These are phyloP conservation scores for Pollicipes pollicipes DNA, from an alignment of 1,140 invertebrate genomes.

Conservation along the genomic window DNA sequence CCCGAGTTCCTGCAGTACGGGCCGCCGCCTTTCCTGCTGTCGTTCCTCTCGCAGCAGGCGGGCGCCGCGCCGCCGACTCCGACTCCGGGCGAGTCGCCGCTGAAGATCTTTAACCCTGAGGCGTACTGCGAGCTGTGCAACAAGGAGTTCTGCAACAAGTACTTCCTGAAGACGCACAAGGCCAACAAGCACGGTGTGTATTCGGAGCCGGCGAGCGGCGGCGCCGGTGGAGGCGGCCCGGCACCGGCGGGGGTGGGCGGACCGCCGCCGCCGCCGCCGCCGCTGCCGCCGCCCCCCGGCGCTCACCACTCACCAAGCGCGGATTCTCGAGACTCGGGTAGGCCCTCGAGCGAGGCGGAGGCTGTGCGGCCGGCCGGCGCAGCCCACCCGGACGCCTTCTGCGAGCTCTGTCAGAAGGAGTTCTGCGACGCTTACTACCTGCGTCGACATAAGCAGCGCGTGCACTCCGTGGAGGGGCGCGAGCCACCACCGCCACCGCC, in stretches of 20 bases:
- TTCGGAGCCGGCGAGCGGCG: background rate
- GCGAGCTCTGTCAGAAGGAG: slow-evolving; percentile 85
- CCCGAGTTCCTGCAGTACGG: slow-evolving; percentile 18
- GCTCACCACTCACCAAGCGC: background rate
- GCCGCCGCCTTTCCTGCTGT: slow-evolving; percentile 21
- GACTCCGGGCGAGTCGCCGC: slow-evolving; percentile 16
- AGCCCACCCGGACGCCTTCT: slow-evolving; percentile 72
- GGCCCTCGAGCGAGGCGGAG: background rate
- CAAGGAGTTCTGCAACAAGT: slow-evolving; percentile 99
- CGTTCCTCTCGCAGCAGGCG: slow-evolving; percentile 28
- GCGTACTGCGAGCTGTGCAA: slow-evolving; percentile 91
- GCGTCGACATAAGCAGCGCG: slow-evolving; percentile 16
- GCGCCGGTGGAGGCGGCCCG: slow-evolving; percentile 9
- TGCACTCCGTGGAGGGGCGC: background rate
- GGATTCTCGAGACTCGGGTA: background rate
- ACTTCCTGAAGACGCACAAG: slow-evolving; percentile 94
- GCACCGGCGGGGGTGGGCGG: background rate
- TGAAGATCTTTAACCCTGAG: slow-evolving; percentile 72
- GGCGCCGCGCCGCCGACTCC: slow-evolving; percentile 13
- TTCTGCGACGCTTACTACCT: slow-evolving; percentile 89
- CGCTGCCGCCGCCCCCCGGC: background rate
- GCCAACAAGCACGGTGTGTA: slow-evolving; percentile 80
- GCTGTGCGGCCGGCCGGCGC: background rate
- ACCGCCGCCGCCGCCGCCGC: background rate
- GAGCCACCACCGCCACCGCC: background rate